Conservation (phyloP, 1,140 invertebrate genomes). For the Zaprionus inermis region DNA sequence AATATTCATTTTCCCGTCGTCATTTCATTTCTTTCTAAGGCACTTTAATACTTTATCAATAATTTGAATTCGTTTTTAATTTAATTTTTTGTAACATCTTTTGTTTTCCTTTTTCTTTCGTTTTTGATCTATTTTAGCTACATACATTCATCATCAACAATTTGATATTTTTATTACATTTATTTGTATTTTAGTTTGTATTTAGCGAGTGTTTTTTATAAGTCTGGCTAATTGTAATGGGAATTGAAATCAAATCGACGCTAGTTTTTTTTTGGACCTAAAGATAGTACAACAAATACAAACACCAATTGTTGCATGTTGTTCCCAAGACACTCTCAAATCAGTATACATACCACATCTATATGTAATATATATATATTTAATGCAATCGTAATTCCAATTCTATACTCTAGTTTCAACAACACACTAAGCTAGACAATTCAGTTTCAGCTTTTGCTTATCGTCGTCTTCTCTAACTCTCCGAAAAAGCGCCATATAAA, state of each 20-base stretch:
- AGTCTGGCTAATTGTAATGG: conserved; percentile 44
- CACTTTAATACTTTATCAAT: conserved; percentile 76
- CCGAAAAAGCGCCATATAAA: conserved; percentile 38
- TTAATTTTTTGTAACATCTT: conserved; percentile 23
- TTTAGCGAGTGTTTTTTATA: conserved; percentile 21
- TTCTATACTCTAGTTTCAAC: conserved; percentile 37
- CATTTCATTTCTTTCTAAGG: conserved; percentile 64
- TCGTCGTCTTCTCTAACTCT: not conserved
- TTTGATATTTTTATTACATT: conserved; percentile 45
- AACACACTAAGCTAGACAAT: conserved; percentile 38
- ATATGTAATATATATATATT: conserved; percentile 7
- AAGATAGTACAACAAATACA: conserved; percentile 60
- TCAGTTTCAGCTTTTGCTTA: not conserved
- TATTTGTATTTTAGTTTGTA: conserved; percentile 35
- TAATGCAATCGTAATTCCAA: conserved; percentile 6
- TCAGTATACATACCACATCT: not conserved
- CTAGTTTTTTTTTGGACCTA: conserved; percentile 32
- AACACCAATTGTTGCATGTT: conserved; percentile 65
- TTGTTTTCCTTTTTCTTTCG: not conserved
- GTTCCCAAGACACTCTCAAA: conserved; percentile 70
- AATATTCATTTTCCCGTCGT: conserved; percentile 21
- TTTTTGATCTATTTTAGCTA: conserved; percentile 41
- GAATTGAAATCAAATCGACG: conserved; percentile 19
- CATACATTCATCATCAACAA: conserved; percentile 37
- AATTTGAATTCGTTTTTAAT: conserved; percentile 43